Base-by-base conservation (phyloP, 2,888 invertebrate species). In the Diploptera punctata region DNA sequence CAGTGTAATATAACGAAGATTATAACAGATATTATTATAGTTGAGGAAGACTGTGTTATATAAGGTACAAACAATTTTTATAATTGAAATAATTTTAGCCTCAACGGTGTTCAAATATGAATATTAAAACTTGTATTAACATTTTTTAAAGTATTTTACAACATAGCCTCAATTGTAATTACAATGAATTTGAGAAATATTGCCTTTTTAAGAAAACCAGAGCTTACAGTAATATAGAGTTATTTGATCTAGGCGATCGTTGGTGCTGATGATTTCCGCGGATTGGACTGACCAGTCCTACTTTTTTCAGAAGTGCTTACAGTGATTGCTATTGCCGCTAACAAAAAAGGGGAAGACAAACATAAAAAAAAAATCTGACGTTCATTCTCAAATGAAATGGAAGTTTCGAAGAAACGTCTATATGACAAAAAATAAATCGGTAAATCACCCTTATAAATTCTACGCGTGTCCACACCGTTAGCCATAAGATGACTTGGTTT, bases 281-380 rank as follows among this genome's bases (percentile, higher is more conserved):
- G 52, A 52, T 52, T 52, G 52, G 19, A 52, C 24, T 52, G 52
- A 52, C 52, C 52, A 52, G 13, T 13, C 52, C 21, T 24, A 52
- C 52, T 52, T 52, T 13, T 52, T 52, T 19, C 24, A 16, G 13
- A 13, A 52, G 52, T 24, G 52, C 52, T 52, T 52, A 4, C 13
- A 16, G 10, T 52, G 52, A 52, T 24, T 52, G 24, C 52, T 52
- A 52, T 24, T 10, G 21, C 1, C 52, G 10, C 7, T 13, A 5
- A 52, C 21, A 13, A 13, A 47, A 19, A 21, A 21, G 16, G 10
- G 3, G 24, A 7, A 52, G 24, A 24, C 5, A 13, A 52, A 21
- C 19, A 21, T 24, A 24, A 52, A 52, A n/a, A n/a, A 52, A 52
- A 52, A 16, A 7, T 52, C 3, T 13, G 13, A 52, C 24, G 52